A percentile compares a stretch with the other conserved stretches of the same genome.
phyloP scores from a whole-genome alignment of 2,113 vertebrate species.

The Datnioides undecimradiatus region DNA sequence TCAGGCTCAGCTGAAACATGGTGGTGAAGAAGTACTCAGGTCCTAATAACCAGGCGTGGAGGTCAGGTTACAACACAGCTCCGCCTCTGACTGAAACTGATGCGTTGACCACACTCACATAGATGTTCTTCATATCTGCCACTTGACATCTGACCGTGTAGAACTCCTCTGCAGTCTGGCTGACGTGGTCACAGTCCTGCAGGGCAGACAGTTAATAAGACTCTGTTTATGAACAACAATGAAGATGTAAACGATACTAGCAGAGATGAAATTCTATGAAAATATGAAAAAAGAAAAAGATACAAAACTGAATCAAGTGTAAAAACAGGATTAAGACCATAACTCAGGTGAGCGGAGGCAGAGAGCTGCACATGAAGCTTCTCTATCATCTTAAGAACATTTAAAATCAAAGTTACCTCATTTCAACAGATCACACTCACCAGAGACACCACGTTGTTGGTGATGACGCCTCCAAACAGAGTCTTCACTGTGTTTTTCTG shows the following conservation, averaged over 20 bases:
- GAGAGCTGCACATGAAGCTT: too few relatives aligned
- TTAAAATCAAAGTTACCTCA: neutral
- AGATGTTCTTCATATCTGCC: constrained; percentile 99
- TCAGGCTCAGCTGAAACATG: too few relatives aligned
- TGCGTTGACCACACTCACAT: constrained; percentile 86
- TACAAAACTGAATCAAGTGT: neutral
- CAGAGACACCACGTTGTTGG: constrained; percentile 99
- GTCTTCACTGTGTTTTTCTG: constrained; percentile 99
- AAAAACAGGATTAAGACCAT: too few relatives aligned
- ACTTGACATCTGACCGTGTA: constrained; percentile 99
- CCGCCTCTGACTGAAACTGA: neutral
- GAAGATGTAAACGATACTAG: too few relatives aligned
- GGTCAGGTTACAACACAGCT: too few relatives aligned
- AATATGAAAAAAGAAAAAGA: neutral
- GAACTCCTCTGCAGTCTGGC: constrained; percentile 98
- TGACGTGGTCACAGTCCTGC: constrained; percentile 98
- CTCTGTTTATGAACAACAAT: too few relatives aligned
- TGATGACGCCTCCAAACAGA: constrained; percentile 98
- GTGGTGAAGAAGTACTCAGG: neutral
- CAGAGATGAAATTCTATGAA: neutral
- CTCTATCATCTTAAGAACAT: neutral
- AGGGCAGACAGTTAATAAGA: constrained; percentile 17
- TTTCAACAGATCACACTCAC: constrained; percentile 89
- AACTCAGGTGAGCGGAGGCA: too few relatives aligned
- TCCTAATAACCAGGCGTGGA: too few relatives aligned